phyloP scores from a whole-genome alignment of 1,140 invertebrate species.

The Magallana angulata region DNA sequence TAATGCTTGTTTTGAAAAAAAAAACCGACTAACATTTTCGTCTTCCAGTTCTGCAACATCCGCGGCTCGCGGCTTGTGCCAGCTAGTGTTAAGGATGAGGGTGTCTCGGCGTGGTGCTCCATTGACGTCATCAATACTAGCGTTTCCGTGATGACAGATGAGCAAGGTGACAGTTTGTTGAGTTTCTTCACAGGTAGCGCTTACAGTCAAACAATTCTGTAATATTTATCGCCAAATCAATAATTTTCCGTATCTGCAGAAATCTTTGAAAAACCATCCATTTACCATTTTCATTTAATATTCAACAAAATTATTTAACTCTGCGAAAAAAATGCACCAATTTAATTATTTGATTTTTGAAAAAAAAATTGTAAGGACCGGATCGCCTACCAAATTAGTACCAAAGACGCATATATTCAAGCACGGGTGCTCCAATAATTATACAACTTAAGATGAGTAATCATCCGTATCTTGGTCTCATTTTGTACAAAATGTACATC shows the following conservation, averaged over 20 bases:
- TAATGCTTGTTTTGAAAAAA: background rate
- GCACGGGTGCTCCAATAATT: too few species aligned
- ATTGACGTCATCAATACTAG: constrained; percentile 27
- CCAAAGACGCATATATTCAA: too few species aligned
- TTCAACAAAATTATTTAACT: background rate
- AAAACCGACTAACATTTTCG: background rate
- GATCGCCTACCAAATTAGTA: background rate
- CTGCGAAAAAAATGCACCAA: background rate
- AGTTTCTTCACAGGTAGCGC: constrained; percentile 2
- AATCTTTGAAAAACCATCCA: background rate
- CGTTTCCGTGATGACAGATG: constrained; percentile 22
- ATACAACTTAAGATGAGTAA: too few species aligned
- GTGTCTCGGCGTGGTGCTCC: background rate
- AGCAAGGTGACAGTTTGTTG: constrained; percentile 20
- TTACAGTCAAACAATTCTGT: constrained; percentile 19
- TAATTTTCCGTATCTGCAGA: constrained; percentile 12
- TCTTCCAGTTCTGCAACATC: background rate
- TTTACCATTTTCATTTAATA: background rate
- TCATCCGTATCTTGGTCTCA: too few species aligned
- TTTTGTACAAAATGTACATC: too few species aligned
- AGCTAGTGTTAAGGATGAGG: background rate
- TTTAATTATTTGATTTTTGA: background rate
- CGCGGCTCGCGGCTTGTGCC: background rate
- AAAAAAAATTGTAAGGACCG: background rate
- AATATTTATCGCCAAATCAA: constrained; percentile 25